Base-by-base conservation (phyloP, 2,113 vertebrate species). In the Calypte anna region DNA sequence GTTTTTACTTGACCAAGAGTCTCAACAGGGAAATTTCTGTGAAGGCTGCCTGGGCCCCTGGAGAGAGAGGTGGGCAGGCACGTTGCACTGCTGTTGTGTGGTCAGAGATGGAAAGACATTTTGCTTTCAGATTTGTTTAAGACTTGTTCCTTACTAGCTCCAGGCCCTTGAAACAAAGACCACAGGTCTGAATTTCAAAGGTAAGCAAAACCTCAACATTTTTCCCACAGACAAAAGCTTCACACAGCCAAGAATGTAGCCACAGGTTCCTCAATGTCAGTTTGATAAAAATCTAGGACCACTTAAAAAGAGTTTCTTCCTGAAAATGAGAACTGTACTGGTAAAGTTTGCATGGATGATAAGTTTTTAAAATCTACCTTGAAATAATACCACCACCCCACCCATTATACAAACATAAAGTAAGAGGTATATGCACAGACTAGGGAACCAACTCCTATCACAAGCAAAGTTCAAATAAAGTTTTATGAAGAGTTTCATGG, bases 1-100 rank as follows among this genome's bases (percentile, higher is more conserved):
- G 72, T 30, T 96, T 96, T 93, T 7, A 86, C 55, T 88, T 94
- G 75, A 90, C 48, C 64, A 70, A 75, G 91, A 94, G 70, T 80
- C 75, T 53, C 57, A 72, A 77, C 75, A 74, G 44, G 48, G 70
- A 87, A 82, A 70, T 94, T 72, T 93, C 68, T 95, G 48, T 82
- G 73, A 86, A 89, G 69, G 58, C 27, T 84, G 59, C 44, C 74
- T 66, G 33, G 77, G 67, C 48, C 55, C 80, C 62, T 57, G 63
- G 48, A 30, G 28, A 91, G 68, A 83, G 53, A 83, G 57, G 69
- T 61, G 61, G 75, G 59, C 27, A 86, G 25, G 46, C 31, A 70
- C 7, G 12, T 20, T 76, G 44, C 74, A 63, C 43, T 22, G 67
- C 63, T 77, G 58, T 59, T 70, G 43, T 70, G 25, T 53, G 76